A percentile compares a stretch with the other conserved stretches of the same genome.
These are phyloP conservation scores for Caenorhabditis angaria DNA, from an alignment of 2,888 invertebrate genomes.

Conservation along the genomic window DNA sequence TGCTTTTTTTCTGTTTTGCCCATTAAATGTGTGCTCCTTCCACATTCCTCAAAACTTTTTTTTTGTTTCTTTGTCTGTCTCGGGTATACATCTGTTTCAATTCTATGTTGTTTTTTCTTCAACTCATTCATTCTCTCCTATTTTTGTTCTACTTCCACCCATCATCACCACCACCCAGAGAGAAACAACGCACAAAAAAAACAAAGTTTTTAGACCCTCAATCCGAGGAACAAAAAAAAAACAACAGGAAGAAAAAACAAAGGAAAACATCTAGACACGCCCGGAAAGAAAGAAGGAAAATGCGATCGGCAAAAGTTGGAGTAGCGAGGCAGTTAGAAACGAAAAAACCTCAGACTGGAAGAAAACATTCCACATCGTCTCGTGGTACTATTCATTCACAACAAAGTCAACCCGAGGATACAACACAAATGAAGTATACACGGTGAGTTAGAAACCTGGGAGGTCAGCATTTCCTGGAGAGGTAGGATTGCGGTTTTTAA, in stretches of 20 bases:
- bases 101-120: not conserved
- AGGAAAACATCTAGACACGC: constrained; percentile 12
- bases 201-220: not conserved
- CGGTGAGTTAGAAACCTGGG: constrained; percentile 13
- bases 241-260: constrained; percentile 12
- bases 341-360: constrained; percentile 45
- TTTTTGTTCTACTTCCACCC: not conserved
- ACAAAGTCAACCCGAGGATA: constrained; percentile 39
- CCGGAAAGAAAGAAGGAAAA: constrained; percentile 17
- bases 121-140: not conserved
- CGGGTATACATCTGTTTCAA: not conserved
- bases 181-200: no score
- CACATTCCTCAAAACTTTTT: no score
- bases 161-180: no score
- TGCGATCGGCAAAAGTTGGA: constrained; percentile 57
- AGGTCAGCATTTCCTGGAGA: no score
- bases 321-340: constrained; percentile 56
- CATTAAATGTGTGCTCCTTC: not conserved
- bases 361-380: constrained; percentile 55
- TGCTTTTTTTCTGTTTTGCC: not conserved
- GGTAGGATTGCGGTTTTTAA: no score
- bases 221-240: constrained; percentile 13
- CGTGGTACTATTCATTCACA: constrained; percentile 48
- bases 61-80: not conserved
- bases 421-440: constrained; percentile 58